Conservation (phyloP, 1,140 invertebrate genomes). For the Caligus rogercresseyi region DNA sequence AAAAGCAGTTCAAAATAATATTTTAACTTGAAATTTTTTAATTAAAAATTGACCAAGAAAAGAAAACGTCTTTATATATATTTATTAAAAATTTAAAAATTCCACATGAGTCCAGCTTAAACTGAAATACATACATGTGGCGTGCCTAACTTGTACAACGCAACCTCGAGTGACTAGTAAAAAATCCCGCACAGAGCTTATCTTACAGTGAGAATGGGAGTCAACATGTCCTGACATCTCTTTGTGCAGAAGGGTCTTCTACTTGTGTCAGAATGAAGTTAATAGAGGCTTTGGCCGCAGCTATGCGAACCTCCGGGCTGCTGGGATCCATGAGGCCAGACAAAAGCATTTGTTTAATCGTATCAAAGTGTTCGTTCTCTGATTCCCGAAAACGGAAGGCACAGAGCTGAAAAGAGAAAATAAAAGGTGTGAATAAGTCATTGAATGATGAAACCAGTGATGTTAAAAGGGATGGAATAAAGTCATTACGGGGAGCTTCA, state of each 20-base stretch:
- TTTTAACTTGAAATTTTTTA: too few relatives aligned
- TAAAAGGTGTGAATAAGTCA: conserved; percentile 17
- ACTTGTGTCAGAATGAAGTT: conserved; percentile 80
- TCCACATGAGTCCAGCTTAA: too few relatives aligned
- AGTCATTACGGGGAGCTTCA: too few relatives aligned
- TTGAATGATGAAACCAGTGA: conserved; percentile 21
- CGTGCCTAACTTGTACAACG: too few relatives aligned
- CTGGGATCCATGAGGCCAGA: conserved; percentile 51
- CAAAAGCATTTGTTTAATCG: conserved; percentile 85
- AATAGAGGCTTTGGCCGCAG: conserved; percentile 58
- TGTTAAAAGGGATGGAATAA: too few relatives aligned
- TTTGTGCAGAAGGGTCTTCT: conserved; percentile 32
- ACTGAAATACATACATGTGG: too few relatives aligned
- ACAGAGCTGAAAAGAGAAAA: conserved; percentile 45
- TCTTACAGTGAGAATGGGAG: conserved; percentile 11
- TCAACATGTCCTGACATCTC: conserved; percentile 4
- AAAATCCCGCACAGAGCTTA: too few relatives aligned
- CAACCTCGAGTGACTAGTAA: too few relatives aligned
- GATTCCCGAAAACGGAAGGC: conserved; percentile 89
- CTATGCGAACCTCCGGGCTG: conserved; percentile 39
- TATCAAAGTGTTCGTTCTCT: conserved; percentile 74
- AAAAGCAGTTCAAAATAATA: too few relatives aligned
- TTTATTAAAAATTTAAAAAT: too few relatives aligned
- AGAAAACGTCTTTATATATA: too few relatives aligned
- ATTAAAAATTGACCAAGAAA: too few relatives aligned